Percentiles rank a stretch among this genome's conserved stretches.
Conservation (phyloP, 2,797 vertebrate species). For the Takifugu rubripes region DNA sequence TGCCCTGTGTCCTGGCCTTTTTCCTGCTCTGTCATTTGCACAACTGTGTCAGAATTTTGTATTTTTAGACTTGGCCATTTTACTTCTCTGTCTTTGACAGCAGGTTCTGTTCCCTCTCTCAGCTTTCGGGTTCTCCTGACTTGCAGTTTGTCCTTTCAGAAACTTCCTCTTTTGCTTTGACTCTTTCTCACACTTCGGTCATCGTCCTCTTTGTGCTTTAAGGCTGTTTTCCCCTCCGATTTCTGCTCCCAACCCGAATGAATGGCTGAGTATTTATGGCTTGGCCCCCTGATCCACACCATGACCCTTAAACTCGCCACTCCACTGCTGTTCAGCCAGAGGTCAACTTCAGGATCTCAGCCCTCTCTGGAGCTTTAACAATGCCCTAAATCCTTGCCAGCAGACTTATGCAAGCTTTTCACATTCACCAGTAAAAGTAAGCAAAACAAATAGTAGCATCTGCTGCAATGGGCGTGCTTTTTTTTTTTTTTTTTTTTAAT, state of each 20-base stretch:
- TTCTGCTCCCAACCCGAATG: conserved; percentile 22
- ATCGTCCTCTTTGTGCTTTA: conserved; percentile 6
- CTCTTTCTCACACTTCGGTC: not conserved
- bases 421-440: conserved; percentile 6
- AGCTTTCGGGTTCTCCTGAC: conserved; percentile 31
- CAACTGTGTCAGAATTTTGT: conserved; percentile 37
- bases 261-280: conserved; percentile 35
- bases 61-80: conserved; percentile 67
- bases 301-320: conserved; percentile 25
- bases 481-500: no score
- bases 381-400: conserved; percentile 6
- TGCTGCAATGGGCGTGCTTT: no score
- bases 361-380: conserved; percentile 23
- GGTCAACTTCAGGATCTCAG: conserved; percentile 23
- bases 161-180: conserved; percentile 19
- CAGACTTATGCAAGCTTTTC: conserved; percentile 14
- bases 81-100: conserved; percentile 47
- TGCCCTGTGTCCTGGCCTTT: conserved; percentile 26
- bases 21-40: conserved; percentile 34
- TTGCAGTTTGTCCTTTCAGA: conserved; percentile 21
- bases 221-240: conserved; percentile 24
- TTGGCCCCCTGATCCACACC: conserved; percentile 29
- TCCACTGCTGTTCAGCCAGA: conserved; percentile 31
- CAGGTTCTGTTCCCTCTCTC: conserved; percentile 49
- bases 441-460: not conserved